phyloP scores from a whole-genome alignment of 2,113 vertebrate species.

The Ovis canadensis region DNA sequence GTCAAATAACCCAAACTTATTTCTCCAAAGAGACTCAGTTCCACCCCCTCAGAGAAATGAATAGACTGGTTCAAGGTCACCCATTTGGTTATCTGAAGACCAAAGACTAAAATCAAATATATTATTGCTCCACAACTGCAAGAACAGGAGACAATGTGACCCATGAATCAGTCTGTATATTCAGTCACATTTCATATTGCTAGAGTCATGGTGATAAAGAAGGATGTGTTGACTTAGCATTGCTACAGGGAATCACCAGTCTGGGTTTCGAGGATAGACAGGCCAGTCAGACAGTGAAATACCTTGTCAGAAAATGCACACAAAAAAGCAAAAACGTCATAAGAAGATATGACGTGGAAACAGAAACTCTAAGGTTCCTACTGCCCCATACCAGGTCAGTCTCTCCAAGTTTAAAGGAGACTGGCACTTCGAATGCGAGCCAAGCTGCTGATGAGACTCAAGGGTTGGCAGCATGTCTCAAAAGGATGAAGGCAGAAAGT shows the following conservation, averaged over 20 bases:
- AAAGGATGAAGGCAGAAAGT: neutral
- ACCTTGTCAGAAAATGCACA: slow-evolving; percentile 1
- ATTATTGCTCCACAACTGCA: neutral
- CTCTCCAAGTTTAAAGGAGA: neutral
- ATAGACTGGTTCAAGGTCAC: neutral
- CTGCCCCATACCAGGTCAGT: neutral
- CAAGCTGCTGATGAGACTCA: neutral
- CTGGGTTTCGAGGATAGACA: neutral
- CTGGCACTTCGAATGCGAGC: neutral
- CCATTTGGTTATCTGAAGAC: neutral
- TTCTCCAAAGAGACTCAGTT: neutral
- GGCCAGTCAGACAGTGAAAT: neutral
- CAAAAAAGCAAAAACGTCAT: neutral
- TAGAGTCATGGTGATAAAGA: neutral
- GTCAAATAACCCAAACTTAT: neutral
- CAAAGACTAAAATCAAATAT: neutral
- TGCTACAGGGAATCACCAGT: neutral
- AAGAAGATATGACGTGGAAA: neutral
- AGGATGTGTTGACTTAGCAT: neutral
- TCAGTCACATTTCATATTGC: neutral
- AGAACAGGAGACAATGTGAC: neutral
- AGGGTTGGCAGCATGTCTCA: neutral
- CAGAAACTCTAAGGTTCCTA: neutral
- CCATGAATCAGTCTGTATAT: neutral
- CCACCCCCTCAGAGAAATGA: neutral